Percentiles rank a stretch among this genome's conserved stretches.
Conservation (phyloP, 1,140 invertebrate species). For the Temnothorax curvispinosus region DNA sequence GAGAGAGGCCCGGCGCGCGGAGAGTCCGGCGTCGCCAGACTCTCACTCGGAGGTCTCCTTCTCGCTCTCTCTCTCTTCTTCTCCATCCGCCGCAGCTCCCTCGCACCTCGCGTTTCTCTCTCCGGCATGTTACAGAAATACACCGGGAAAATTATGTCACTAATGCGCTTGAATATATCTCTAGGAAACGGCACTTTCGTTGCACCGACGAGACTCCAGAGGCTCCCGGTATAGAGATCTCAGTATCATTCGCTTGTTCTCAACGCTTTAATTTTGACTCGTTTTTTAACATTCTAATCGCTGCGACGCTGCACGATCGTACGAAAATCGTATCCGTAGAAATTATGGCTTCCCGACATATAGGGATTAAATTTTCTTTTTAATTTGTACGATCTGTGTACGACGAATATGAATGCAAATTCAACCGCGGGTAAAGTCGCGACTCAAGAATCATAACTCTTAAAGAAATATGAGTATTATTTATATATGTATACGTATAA, state of each 20-base stretch:
- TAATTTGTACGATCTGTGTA: background rate
- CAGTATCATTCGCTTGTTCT: background rate
- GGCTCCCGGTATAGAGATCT: background rate
- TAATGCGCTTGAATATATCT: conserved; percentile 74
- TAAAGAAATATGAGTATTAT: conserved; percentile 1
- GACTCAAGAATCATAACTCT: background rate
- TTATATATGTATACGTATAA: background rate
- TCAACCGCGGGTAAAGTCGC: background rate
- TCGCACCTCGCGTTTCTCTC: conserved; percentile 58
- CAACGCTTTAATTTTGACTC: background rate
- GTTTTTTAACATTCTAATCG: background rate
- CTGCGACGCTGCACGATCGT: too few relatives aligned
- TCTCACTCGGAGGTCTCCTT: conserved; percentile 62
- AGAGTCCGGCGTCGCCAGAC: conserved; percentile 71
- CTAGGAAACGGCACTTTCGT: conserved; percentile 65
- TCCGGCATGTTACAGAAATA: conserved; percentile 75
- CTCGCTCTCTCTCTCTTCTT: conserved; percentile 46
- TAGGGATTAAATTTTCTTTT: background rate
- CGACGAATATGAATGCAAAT: background rate
- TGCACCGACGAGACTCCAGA: background rate
- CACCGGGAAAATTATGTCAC: conserved; percentile 77
- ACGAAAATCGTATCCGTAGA: background rate
- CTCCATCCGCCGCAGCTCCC: conserved; percentile 25
- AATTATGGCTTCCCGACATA: background rate
- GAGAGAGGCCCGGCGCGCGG: conserved; percentile 58